phyloP scores from a whole-genome alignment of 2,797 vertebrate genomes.

The Varecia variegata region DNA sequence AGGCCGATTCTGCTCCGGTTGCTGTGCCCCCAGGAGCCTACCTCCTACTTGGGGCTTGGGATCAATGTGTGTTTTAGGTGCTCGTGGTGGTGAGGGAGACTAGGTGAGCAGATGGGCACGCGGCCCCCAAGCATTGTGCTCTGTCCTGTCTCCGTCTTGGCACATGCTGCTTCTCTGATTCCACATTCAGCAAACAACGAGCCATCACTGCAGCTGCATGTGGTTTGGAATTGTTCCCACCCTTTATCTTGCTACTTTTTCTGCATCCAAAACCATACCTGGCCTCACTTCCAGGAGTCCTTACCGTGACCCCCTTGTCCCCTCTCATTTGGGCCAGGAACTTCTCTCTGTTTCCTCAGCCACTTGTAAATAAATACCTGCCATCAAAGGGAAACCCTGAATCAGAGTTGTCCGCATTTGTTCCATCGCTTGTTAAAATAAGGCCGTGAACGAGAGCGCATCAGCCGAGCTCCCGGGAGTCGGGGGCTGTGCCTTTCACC shows the following conservation, averaged over 20 bases:
- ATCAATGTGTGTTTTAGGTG: not conserved
- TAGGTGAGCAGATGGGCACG: not conserved
- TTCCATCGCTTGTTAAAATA: not conserved
- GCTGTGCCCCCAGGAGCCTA: no score
- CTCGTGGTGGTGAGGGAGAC: not conserved
- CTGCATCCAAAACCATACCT: not conserved
- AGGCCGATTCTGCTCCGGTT: not conserved
- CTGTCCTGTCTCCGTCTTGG: not conserved
- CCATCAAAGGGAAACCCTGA: not conserved
- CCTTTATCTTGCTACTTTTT: not conserved
- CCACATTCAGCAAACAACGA: not conserved
- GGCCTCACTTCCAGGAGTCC: not conserved
- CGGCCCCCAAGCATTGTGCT: not conserved
- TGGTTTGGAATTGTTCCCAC: not conserved
- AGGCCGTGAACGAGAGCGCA: not conserved
- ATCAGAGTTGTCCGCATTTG: no score
- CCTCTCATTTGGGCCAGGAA: not conserved
- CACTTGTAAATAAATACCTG: not conserved
- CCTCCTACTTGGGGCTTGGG: not conserved
- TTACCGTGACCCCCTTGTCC: not conserved
- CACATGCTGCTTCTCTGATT: not conserved
- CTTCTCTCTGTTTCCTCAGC: not conserved
- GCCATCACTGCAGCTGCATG: accelerated
- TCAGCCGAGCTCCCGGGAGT: no score
- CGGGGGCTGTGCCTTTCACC: not conserved